These are phyloP conservation scores for Petrophora chlorosata DNA, from an alignment of 2,888 invertebrate species.

Conservation along the genomic window DNA sequence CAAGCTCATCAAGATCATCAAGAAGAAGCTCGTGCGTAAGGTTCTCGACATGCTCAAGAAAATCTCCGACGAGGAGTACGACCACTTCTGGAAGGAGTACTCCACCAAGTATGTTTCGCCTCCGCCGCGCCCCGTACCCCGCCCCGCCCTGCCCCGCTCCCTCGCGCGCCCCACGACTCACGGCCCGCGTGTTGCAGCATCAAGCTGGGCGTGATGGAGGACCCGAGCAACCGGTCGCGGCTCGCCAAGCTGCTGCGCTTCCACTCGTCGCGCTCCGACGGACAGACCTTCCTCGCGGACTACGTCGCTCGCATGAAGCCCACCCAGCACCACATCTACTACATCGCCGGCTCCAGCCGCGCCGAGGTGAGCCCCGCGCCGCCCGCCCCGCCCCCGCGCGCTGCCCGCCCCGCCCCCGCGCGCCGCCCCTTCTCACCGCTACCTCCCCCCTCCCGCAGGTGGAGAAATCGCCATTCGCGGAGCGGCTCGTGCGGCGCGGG, in stretches of 20 bases:
- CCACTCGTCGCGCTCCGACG: slow-evolving; percentile 88
- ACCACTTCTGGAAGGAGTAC: slow-evolving; percentile 99
- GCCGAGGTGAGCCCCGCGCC: slow-evolving; percentile 87
- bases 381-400: slow-evolving; percentile 78
- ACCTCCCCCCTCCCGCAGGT: slow-evolving; percentile 74
- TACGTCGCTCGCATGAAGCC: slow-evolving; percentile 98
- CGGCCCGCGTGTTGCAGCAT: slow-evolving; percentile 79
- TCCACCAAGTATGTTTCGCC: slow-evolving; percentile 91
- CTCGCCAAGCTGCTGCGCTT: slow-evolving; percentile 97
- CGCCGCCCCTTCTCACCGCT: neutral
- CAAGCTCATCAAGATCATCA: slow-evolving; percentile 99
- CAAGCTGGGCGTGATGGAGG: slow-evolving; percentile 98
- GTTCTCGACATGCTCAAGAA: slow-evolving; percentile 99
- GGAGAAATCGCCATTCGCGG: slow-evolving; percentile 96
- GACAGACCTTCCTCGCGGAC: slow-evolving; percentile 91
- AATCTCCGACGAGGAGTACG: slow-evolving; percentile 93
- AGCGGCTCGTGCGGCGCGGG: slow-evolving; percentile 95
- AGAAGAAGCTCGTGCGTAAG: slow-evolving; percentile 99
- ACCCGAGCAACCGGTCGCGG: slow-evolving; percentile 97
- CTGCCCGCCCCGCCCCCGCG: slow-evolving; percentile 82
- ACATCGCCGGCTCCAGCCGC: slow-evolving; percentile 95
- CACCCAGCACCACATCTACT: slow-evolving; percentile 97
- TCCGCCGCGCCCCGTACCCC: neutral
- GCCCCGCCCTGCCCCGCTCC: neutral
- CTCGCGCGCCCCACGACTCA: neutral